Base-by-base conservation (phyloP, 2,888 invertebrate genomes). In the Meloe dianella region DNA sequence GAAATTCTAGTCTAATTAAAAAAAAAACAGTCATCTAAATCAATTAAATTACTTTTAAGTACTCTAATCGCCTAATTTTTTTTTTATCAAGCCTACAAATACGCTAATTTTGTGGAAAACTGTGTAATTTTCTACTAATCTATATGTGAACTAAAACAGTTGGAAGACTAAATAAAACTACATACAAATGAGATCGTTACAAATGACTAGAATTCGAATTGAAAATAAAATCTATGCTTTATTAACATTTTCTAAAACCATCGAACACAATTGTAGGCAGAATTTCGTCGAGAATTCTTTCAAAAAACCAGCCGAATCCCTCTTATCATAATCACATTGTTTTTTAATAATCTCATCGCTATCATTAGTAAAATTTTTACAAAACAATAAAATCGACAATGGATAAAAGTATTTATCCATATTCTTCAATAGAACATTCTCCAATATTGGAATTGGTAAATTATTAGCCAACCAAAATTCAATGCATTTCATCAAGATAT, bases 381-480 rank as follows among this genome's bases (percentile, higher is more conserved):
- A 84, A 77, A 84, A 84, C 63, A 84, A 72, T 62, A 84, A 76
- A 70, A 84, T 82, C 12, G 84, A 83, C 32, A 84, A 74, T 0
- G 84, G 84, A 75, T 84, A 84, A 74, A 84, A 84, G 74, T 84
- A 84, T 69, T 84, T 84, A 73, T 84, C 84, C 80, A 84, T 80
- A 73, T 84, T 84, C 73, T 84, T 84, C 61, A 84, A 73, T 57
- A 84, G 73, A 61, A 84, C 78, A 68, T 77, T 79, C 73, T 84
- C 84, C 58, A 84, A 72, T 54, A 82, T 77, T 41, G 77, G 73
- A 62, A 84, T 82, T 12, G 84, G 84, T 57, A 84, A 73, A 70
- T 79, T 80, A 66, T 81, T 82, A 7, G 77, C 73, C 63, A 84
- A 72, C 84, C 84, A 84, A 77, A 84, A 84, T 67, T 84, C 84